These are phyloP conservation scores for Poeciliopsis turrubarensis DNA, from an alignment of 2,113 vertebrate species.

Conservation along the genomic window DNA sequence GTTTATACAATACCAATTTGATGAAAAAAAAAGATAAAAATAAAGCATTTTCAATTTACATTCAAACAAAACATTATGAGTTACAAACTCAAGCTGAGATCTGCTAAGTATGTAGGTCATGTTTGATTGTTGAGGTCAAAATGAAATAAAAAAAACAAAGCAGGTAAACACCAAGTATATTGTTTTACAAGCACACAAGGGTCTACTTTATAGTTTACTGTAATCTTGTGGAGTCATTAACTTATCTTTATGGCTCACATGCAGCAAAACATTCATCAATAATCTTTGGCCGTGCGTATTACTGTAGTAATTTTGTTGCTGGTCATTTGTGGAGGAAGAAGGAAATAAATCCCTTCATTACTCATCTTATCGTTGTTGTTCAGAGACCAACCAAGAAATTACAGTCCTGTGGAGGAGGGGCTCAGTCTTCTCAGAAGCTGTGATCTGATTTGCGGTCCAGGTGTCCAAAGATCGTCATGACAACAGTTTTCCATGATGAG, in stretches of 20 bases:
- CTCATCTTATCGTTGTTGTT: not conserved
- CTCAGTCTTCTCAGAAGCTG: not conserved
- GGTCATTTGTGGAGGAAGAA: conserved; percentile 1
- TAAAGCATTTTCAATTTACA: too few relatives aligned
- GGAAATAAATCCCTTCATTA: conserved; percentile 1
- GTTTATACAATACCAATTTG: not conserved
- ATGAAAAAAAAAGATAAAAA: not conserved
- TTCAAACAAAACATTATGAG: too few relatives aligned
- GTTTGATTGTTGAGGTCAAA: not conserved
- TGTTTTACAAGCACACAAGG: conserved; percentile 13
- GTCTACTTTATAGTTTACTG: conserved; percentile 19
- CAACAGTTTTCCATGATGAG: conserved; percentile 10
- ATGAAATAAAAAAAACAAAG: conserved; percentile 6
- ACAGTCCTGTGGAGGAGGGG: not conserved
- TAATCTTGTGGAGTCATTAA: not conserved
- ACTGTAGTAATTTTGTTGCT: not conserved
- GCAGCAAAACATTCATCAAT: conserved; percentile 7
- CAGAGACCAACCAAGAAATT: not conserved
- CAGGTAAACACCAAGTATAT: conserved; percentile 5
- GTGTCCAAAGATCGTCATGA: not conserved
- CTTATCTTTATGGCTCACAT: conserved; percentile 56
- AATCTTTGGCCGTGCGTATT: conserved; percentile 3
- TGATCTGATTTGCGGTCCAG: not conserved
- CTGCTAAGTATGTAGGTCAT: not conserved
- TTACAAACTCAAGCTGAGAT: too few relatives aligned